Conservation (phyloP, 2,797 vertebrate genomes). For the Gallirallus australis region DNA sequence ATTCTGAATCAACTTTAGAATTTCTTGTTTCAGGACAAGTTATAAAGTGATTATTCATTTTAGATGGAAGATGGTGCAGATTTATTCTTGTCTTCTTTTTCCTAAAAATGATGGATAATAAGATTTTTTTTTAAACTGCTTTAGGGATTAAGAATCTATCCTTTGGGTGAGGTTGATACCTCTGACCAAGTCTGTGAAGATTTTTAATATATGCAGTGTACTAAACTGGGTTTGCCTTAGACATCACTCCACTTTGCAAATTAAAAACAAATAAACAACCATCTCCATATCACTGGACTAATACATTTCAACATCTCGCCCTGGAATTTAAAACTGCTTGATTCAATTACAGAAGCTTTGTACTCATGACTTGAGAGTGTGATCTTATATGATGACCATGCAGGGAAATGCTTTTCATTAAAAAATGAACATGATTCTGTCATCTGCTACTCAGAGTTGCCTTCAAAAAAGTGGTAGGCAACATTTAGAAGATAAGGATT, state of each 20-base stretch:
- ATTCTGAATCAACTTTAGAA: background rate
- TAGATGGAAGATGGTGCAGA: background rate
- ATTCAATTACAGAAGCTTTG: background rate
- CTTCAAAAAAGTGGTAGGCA: background rate
- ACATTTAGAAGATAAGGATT: background rate
- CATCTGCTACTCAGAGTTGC: background rate
- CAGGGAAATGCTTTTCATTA: background rate
- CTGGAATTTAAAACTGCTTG: background rate
- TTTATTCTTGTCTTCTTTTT: slow-evolving; percentile 33
- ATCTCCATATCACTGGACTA: background rate
- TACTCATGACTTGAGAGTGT: background rate
- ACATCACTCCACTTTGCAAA: background rate
- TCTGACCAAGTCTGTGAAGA: background rate
- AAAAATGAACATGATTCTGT: background rate
- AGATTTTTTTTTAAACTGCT: background rate
- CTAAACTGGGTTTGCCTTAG: background rate
- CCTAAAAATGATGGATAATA: background rate
- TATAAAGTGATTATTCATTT: slow-evolving; percentile 27
- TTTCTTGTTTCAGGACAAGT: background rate
- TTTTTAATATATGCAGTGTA: background rate
- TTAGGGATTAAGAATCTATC: background rate
- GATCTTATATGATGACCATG: background rate
- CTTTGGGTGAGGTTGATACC: background rate
- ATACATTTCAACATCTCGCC: background rate
- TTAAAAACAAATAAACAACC: background rate